Conservation (phyloP, 2,888 invertebrate genomes). For the Microplitis manilae region DNA sequence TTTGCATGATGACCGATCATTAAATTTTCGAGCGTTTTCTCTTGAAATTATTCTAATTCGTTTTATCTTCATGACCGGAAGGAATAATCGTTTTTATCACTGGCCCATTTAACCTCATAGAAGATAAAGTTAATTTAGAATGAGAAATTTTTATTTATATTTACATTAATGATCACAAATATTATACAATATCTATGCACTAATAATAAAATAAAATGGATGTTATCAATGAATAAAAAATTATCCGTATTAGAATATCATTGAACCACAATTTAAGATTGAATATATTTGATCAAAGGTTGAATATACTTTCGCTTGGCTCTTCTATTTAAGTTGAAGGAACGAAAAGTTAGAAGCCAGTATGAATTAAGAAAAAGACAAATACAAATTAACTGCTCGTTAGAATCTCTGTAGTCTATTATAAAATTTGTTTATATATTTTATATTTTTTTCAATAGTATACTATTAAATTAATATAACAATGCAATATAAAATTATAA, state of each 20-base stretch:
- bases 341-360: conserved; percentile 1
- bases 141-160: no score
- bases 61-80: no score
- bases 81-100: no score
- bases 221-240: neutral
- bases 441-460: neutral
- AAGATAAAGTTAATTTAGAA: no score
- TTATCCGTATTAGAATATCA: neutral
- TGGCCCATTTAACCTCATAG: no score
- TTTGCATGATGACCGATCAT: no score
- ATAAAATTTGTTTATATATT: neutral
- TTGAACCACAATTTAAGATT: conserved; percentile 8
- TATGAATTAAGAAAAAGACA: conserved; percentile 8
- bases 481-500: no score
- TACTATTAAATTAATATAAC: neutral
- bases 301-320: conserved; percentile 23
- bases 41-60: no score
- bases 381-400: neutral
- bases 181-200: no score
- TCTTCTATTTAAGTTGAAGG: conserved; percentile 24
- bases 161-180: no score
- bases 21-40: no score
- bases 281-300: conserved; percentile 25
- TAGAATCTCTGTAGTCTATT: neutral
- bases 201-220: neutral